Evolutionary conservation across 2,113 vertebrate genomes (phyloP).

Genomic region (Bathybates hornii): DNA sequence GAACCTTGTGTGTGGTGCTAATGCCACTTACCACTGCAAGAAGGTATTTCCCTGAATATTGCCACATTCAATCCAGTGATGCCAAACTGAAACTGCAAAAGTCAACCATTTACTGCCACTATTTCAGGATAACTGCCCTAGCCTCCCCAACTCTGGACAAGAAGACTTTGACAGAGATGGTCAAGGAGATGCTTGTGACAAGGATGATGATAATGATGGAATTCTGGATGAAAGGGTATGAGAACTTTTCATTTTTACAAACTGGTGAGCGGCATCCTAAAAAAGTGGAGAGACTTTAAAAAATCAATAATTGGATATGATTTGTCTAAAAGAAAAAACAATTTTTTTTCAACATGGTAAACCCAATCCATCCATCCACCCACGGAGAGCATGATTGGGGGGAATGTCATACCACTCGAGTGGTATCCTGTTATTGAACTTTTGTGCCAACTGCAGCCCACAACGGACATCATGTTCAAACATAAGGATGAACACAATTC

Average conservation of each 20-base stretch:
- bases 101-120: neutral
- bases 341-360: neutral
- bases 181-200: slow-evolving; percentile 93
- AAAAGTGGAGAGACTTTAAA: neutral
- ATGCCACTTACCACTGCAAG: slow-evolving; percentile 88
- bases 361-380: neutral
- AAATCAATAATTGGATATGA: neutral
- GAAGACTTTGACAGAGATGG: slow-evolving; percentile 97
- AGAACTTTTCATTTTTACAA: neutral
- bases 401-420: neutral
- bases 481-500: neutral
- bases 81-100: neutral
- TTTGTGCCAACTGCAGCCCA: neutral
- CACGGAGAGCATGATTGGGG: neutral
- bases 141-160: slow-evolving; percentile 95
- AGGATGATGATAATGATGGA: slow-evolving; percentile 93
- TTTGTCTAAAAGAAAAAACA: neutral
- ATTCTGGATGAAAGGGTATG: slow-evolving; percentile 88
- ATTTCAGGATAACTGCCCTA: slow-evolving; percentile 92
- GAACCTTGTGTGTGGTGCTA: slow-evolving; percentile 88
- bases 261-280: neutral
- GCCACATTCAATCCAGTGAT: neutral
- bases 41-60: slow-evolving; percentile 72
- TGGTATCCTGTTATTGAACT: neutral
- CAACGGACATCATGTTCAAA: neutral